phyloP scores from a whole-genome alignment of 2,797 vertebrate genomes.

The Gobio occitaniae region DNA sequence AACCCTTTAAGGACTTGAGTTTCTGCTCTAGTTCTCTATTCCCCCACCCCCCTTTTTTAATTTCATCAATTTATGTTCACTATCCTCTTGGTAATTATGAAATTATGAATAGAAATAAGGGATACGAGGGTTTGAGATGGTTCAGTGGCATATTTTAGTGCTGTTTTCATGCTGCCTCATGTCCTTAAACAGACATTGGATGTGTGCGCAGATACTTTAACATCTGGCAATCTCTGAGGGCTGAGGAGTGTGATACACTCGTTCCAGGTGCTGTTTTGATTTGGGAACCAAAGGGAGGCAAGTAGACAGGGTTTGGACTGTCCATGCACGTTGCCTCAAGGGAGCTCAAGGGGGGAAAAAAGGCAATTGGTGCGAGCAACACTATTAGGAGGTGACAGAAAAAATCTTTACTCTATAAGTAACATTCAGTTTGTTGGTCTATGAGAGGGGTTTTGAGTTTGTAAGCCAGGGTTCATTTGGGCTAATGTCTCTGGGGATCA shows the following conservation, averaged over 20 bases:
- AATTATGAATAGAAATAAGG: background rate
- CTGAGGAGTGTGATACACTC: slow-evolving; percentile 3
- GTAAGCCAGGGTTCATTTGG: slow-evolving; percentile 35
- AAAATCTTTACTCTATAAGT: slow-evolving; percentile 17
- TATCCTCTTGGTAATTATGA: background rate
- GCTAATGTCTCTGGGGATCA: slow-evolving; percentile 29
- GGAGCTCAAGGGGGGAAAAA: background rate
- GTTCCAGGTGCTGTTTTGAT: background rate
- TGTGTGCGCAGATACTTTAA: background rate
- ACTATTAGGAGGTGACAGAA: slow-evolving; percentile 36
- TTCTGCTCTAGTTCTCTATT: background rate
- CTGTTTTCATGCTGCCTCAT: background rate
- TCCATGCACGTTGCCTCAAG: slow-evolving; percentile 4
- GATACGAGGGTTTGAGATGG: background rate
- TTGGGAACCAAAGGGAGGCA: background rate
- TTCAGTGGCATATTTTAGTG: background rate
- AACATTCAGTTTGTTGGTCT: slow-evolving; percentile 1
- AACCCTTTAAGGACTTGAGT: background rate
- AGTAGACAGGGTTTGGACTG: background rate
- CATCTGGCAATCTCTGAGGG: background rate
- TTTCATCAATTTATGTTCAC: background rate
- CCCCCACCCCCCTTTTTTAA: background rate
- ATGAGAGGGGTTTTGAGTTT: slow-evolving; percentile 2
- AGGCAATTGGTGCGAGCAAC: slow-evolving; percentile 42
- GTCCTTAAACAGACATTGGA: background rate